A percentile compares a stretch with the other conserved stretches of the same genome.
Evolutionary conservation across 1,140 invertebrate genomes (phyloP).

Genomic region (Brachystomella parvula): DNA sequence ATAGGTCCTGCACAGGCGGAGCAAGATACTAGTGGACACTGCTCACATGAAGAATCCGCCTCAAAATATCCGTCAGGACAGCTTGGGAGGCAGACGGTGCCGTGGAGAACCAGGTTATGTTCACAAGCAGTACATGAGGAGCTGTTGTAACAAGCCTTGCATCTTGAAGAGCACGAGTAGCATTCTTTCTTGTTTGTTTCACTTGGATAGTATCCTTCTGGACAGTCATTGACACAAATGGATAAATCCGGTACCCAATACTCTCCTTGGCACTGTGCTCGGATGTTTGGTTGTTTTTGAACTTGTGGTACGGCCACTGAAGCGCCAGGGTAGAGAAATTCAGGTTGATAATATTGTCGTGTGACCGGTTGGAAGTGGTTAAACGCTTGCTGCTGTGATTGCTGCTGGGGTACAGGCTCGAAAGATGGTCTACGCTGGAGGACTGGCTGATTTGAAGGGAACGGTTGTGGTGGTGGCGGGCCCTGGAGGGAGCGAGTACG

Average conservation of each 20-base stretch:
- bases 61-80: slow-evolving; percentile 73
- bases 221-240: slow-evolving; percentile 60
- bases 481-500: slow-evolving; percentile 38
- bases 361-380: slow-evolving; percentile 50
- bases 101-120: slow-evolving; percentile 68
- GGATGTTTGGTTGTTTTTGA: slow-evolving; percentile 26
- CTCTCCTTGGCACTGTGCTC: slow-evolving; percentile 36
- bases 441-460: slow-evolving; percentile 38
- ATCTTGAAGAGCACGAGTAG: slow-evolving; percentile 68
- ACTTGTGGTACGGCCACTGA: slow-evolving; percentile 20
- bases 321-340: slow-evolving; percentile 33
- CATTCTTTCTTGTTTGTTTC: slow-evolving; percentile 64
- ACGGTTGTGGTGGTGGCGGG: slow-evolving; percentile 15
- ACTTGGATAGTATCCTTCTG: slow-evolving; percentile 77
- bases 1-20: slow-evolving; percentile 66
- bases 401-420: slow-evolving; percentile 42
- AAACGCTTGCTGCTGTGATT: slow-evolving; percentile 41
- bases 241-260: slow-evolving; percentile 33
- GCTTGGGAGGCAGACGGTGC: slow-evolving; percentile 67
- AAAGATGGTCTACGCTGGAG: slow-evolving; percentile 46
- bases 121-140: slow-evolving; percentile 74
- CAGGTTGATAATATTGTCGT: slow-evolving; percentile 45
- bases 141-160: slow-evolving; percentile 67
- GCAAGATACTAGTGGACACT: slow-evolving; percentile 21
- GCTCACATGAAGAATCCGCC: slow-evolving; percentile 45